Evolutionary conservation across 1,140 invertebrate genomes (phyloP).

Genomic region (Calosoma granatense): DNA sequence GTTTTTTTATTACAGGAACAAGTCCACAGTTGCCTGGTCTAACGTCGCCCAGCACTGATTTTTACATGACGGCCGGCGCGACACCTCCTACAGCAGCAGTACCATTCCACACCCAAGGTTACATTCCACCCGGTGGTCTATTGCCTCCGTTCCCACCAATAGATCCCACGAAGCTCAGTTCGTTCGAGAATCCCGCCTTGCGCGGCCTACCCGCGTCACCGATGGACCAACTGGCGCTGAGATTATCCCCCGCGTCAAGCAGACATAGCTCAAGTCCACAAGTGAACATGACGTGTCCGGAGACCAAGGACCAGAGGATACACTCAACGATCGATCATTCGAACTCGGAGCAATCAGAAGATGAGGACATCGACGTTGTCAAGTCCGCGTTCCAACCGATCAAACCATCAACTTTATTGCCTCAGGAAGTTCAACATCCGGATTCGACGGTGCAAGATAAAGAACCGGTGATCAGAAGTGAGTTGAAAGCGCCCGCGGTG

Average conservation of each 20-base stretch:
- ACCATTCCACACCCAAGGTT: constrained; percentile 27
- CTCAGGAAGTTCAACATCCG: constrained; percentile 38
- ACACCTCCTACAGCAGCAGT: constrained; percentile 32
- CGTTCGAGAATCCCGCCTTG: constrained; percentile 15
- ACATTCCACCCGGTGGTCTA: constrained; percentile 17
- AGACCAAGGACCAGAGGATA: constrained; percentile 38
- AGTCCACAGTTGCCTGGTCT: constrained; percentile 33
- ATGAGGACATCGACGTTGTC: constrained; percentile 60
- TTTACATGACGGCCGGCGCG: constrained; percentile 36
- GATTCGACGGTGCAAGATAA: constrained; percentile 47
- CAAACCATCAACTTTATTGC: constrained; percentile 36
- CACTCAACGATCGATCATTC: constrained; percentile 51
- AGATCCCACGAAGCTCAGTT: constrained; percentile 15
- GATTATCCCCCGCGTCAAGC: constrained; percentile 24
- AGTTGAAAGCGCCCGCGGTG: constrained; percentile 51
- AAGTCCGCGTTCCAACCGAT: constrained; percentile 61
- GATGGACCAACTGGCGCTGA: constrained; percentile 23
- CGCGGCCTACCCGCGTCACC: constrained; percentile 14
- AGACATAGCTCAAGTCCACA: constrained; percentile 23
- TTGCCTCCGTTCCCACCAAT: constrained; percentile 14
- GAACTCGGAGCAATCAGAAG: constrained; percentile 43
- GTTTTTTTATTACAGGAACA: no score
- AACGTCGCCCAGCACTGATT: constrained; percentile 30
- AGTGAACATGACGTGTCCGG: constrained; percentile 5
- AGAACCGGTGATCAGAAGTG: constrained; percentile 33